These are phyloP conservation scores for Cinara cedri DNA, from an alignment of 2,888 invertebrate genomes.

Conservation along the genomic window DNA sequence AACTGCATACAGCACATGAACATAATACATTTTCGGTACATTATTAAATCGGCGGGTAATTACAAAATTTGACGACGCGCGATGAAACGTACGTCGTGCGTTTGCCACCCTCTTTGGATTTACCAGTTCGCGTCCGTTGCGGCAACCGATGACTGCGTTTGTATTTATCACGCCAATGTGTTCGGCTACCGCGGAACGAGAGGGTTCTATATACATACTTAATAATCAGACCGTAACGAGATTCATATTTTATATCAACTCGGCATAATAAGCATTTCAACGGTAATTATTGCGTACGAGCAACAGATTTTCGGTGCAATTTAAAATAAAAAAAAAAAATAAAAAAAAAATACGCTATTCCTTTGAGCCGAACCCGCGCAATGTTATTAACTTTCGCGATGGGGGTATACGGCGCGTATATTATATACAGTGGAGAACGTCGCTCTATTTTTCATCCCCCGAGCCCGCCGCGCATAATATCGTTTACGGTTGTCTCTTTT, in stretches of 20 bases:
- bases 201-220: conserved; percentile 14
- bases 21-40: no score
- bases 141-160: neutral
- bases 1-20: no score
- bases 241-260: conserved; percentile 1
- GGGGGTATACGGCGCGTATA: conserved; percentile 1
- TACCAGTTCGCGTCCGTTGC: neutral
- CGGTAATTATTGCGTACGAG: conserved; percentile 41
- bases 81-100: neutral
- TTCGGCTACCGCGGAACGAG: neutral
- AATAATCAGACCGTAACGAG: conserved; percentile 4
- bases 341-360: neutral
- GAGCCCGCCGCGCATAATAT: conserved; percentile 41
- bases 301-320: conserved; percentile 43
- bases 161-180: neutral
- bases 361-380: conserved; percentile 27
- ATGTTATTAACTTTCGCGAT: conserved; percentile 52
- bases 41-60: neutral
- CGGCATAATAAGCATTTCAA: conserved; percentile 14
- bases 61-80: neutral
- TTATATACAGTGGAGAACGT: no score
- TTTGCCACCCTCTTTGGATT: neutral
- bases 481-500: conserved; percentile 56
- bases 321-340: neutral
- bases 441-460: conserved; percentile 50